Evolutionary conservation across 2,113 vertebrate species (phyloP), one percentile per base, ranked within the genome.

Genomic region (Cebus imitator): DNA sequence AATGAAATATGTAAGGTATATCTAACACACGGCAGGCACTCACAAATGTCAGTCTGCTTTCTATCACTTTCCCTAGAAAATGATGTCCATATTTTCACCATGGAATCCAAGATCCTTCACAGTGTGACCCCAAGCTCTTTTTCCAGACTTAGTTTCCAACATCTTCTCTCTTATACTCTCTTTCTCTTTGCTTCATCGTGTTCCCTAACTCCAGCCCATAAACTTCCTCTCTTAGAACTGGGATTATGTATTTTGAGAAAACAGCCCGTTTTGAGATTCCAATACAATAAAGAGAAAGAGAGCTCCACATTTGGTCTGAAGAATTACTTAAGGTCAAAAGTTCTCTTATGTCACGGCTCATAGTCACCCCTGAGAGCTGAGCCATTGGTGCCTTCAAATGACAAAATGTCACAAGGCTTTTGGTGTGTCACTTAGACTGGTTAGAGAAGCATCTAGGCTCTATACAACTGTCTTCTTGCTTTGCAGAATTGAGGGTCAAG

Each of bases 171-270:
- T 75, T 30, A 25, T 55, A n/a, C 4, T 58, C 20, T 8, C 3
- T 52, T 32, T 43, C 55, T 79, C 27, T 50, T 81, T 57, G 14
- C 25, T 89, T 79, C 27, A 37, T 81, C 17, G 23, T 25, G 57
- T 66, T 94, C 58, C 76, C 73, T 82, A 93, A 55, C 20, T 75
- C 57, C n/a, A 80, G 3, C 16, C 27, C n/a, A 83, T 70, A 76
- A 93, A 12, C n/a, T 75, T 92, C n/a, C 20, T 78, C 57, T 75
- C 64, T 90, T 90, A 92, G 2, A 94, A 66, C 30, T 30, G 17
- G 21, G 25, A 95, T 91, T 90, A 45, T n/a, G 27, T 40, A 89
- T 61, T 85, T 80, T 84, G 78, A 95, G 12, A 25, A 96, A 92
- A 68, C 21, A 75, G 21, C 18, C 73, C n/a, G 45, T 58, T 76